Evolutionary conservation across 2,113 vertebrate genomes (phyloP).

Genomic region (Pelusios castaneus): DNA sequence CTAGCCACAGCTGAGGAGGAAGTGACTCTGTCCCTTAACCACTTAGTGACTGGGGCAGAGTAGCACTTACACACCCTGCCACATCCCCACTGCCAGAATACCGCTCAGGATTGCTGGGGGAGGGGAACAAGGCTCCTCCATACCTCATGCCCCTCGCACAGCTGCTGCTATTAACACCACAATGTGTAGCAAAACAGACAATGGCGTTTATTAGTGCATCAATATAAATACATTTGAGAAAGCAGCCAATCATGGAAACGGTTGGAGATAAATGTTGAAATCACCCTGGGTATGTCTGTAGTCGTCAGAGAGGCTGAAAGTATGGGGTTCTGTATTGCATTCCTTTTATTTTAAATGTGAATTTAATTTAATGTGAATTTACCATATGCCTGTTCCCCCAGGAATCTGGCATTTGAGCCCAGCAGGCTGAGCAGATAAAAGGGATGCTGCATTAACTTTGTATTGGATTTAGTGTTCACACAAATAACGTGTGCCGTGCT

Average conservation of each 20-base stretch:
- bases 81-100: not conserved
- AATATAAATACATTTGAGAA: not conserved
- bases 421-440: not conserved
- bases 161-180: not conserved
- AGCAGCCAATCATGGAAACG: not conserved
- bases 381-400: not conserved
- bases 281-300: not conserved
- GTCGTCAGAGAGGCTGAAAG: not conserved
- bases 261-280: not conserved
- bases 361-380: not conserved
- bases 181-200: not conserved
- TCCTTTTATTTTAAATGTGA: not conserved
- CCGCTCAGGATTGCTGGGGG: not conserved
- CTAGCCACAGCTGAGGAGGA: not conserved
- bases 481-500: rapidly evolving
- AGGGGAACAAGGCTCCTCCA: not conserved
- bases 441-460: not conserved
- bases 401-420: not conserved
- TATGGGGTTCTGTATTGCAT: not conserved
- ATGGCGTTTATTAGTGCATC: not conserved
- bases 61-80: not conserved
- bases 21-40: not conserved
- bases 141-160: not conserved
- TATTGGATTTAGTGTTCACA: not conserved
- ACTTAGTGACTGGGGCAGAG: not conserved